These are phyloP conservation scores for Trematomus bernacchii DNA, from an alignment of 2,797 vertebrate species.

Conservation along the genomic window DNA sequence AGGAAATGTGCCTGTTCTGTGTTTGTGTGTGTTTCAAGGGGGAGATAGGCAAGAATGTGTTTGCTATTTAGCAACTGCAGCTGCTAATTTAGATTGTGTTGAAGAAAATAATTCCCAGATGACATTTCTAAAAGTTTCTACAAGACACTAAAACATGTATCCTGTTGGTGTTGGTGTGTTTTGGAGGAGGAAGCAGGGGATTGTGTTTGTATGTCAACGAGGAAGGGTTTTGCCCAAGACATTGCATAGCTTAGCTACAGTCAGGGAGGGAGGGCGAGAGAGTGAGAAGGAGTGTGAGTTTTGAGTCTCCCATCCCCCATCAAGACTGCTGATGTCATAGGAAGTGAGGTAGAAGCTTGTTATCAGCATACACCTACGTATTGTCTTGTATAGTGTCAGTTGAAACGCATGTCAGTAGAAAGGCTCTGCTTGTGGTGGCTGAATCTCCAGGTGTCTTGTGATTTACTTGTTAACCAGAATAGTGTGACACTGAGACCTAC, in stretches of 20 bases:
- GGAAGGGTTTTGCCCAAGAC: constrained; percentile 60
- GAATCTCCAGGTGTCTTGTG: not conserved
- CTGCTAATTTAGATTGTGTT: constrained; percentile 24
- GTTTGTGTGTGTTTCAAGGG: constrained; percentile 45
- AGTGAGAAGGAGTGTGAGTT: constrained; percentile 57
- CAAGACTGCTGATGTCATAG: constrained; percentile 75
- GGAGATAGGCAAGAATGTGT: constrained; percentile 49
- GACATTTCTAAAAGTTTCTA: constrained; percentile 48
- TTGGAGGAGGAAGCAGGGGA: constrained; percentile 53
- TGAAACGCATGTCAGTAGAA: constrained; percentile 16
- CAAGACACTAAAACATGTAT: constrained; percentile 11
- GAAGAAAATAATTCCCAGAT: not conserved
- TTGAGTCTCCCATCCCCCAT: constrained; percentile 76
- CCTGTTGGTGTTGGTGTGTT: constrained; percentile 25
- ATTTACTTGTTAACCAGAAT: constrained; percentile 6
- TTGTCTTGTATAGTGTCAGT: constrained; percentile 22
- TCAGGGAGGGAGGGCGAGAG: constrained; percentile 26
- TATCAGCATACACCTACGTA: constrained; percentile 40
- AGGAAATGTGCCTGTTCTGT: constrained; percentile 57
- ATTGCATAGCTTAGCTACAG: constrained; percentile 54
- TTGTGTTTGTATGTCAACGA: constrained; percentile 64
- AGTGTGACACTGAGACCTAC: not conserved
- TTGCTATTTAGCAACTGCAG: constrained; percentile 49
- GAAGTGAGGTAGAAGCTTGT: constrained; percentile 73
- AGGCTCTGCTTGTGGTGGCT: constrained; percentile 29